Evolutionary conservation across 2,888 invertebrate species (phyloP), one percentile per base, ranked within the genome.

Genomic region (Mimumesa dahlbomi): DNA sequence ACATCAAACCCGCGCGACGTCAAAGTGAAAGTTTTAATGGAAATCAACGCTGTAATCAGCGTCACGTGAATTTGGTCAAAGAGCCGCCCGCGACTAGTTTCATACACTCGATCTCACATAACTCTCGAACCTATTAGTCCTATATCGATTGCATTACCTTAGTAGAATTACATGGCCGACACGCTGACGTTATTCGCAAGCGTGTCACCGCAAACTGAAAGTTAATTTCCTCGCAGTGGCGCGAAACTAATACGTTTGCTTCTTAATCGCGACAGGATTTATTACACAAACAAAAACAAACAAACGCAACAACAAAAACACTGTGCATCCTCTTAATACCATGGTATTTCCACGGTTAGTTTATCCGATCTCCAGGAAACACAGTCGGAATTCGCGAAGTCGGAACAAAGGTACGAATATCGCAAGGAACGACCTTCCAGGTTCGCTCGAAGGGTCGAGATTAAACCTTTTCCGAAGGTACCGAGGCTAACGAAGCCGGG

Each of bases 11-110:
- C 22, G 11, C 14, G 42, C 42, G 58, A 40, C 63, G 53, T 70
- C 77, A 77, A 77, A 77, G 77, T 77, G 43, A 58, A 77, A 77
- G 74, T 77, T 77, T 77, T 77, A 77, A 77, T 77, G 77, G 76
- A 77, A 77, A 77, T 77, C 77, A 77, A 73, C 66, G 59, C 58
- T 63, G 63, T 73, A 73, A 70, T 57, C 61, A 61, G 34, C 74
- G 77, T 77, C 76, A 74, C 74, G 74, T 67, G 63, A 77, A 77
- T 77, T 70, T 77, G 66, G 63, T 77, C 76, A 77, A 73, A 76
- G 77, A 73, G 63, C 50, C 25, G 5, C 43, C 50, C 25, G 5
- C 43, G 61, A 61, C 74, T 67, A 77, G 77, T 66, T 73, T 56
- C 54, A 62, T 61, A 54, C 58, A 74, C 66, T 77, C 63, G 74